Conservation (phyloP, 2,888 invertebrate genomes). For the Leucoma salicis region DNA sequence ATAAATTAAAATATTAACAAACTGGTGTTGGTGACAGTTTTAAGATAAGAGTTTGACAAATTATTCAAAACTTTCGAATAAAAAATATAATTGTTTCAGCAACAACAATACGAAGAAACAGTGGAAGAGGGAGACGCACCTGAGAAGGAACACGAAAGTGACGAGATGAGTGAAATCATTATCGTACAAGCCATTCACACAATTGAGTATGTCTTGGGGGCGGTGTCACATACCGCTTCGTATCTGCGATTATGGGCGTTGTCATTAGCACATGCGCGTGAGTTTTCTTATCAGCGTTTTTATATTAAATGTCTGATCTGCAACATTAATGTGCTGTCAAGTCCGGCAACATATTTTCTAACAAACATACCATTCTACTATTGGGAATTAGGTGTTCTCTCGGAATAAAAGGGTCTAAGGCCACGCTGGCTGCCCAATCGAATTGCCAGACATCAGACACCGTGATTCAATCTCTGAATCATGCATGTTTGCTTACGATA, state of each 20-base stretch:
- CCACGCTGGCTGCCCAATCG: too few relatives aligned
- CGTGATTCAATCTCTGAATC: too few relatives aligned
- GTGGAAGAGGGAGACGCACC: constrained; percentile 58
- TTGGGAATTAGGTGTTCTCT: too few relatives aligned
- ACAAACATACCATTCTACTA: too few relatives aligned
- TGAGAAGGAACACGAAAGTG: constrained; percentile 57
- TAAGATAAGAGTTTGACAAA: too few relatives aligned
- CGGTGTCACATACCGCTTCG: constrained; percentile 95
- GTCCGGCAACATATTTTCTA: too few relatives aligned
- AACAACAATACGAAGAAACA: constrained; percentile 57
- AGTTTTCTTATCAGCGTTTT: constrained; percentile 53
- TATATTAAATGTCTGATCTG: neutral
- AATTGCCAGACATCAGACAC: too few relatives aligned
- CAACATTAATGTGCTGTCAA: too few relatives aligned
- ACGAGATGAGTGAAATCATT: constrained; percentile 86
- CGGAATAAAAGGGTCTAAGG: too few relatives aligned
- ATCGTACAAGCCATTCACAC: constrained; percentile 95
- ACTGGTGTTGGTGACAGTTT: too few relatives aligned
- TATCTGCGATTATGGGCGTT: constrained; percentile 95
- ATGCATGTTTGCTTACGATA: too few relatives aligned
- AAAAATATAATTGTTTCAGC: constrained; percentile 4
- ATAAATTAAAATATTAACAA: too few relatives aligned
- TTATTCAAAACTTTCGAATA: constrained; percentile 1
- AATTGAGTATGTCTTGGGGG: constrained; percentile 94
- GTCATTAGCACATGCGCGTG: constrained; percentile 93